A percentile compares a stretch with the other conserved stretches of the same genome.
Evolutionary conservation across 2,113 vertebrate genomes (phyloP).

Genomic region (Nematolebias whitei): DNA sequence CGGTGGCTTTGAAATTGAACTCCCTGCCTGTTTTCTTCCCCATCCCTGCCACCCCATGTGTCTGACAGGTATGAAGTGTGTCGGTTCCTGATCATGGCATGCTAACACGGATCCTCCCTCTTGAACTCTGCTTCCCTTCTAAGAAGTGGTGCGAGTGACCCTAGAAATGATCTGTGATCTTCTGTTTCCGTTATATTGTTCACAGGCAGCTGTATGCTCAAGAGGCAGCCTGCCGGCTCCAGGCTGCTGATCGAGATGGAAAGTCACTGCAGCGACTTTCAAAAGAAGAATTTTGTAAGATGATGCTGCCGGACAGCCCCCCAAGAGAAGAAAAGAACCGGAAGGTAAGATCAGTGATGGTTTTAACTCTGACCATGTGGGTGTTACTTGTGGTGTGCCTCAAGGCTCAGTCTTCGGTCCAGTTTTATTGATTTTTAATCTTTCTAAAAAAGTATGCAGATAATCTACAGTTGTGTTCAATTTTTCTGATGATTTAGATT

Average conservation of each 20-base stretch:
- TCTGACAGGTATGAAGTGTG: conserved; percentile 38
- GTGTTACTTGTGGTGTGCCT: too few relatives aligned
- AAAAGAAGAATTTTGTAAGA: conserved; percentile 91
- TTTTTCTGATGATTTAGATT: too few relatives aligned
- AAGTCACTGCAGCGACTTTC: conserved; percentile 85
- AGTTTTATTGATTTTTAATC: too few relatives aligned
- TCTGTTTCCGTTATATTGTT: conserved; percentile 60
- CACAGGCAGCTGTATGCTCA: conserved; percentile 84
- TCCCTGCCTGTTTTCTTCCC: conserved; percentile 16
- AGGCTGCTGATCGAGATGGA: conserved; percentile 74
- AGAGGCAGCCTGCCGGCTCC: conserved; percentile 80
- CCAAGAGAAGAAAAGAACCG: conserved; percentile 84
- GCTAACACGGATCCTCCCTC: conserved; percentile 24
- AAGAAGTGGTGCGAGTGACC: conserved; percentile 8
- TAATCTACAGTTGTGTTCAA: too few relatives aligned
- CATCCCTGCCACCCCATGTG: conserved; percentile 26
- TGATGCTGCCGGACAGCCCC: conserved; percentile 88
- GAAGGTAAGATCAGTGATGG: conserved; percentile 82
- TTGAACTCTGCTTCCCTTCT: conserved; percentile 28
- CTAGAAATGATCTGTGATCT: conserved; percentile 46
- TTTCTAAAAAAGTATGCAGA: too few relatives aligned
- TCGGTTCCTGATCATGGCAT: conserved; percentile 48
- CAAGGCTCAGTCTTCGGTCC: too few relatives aligned
- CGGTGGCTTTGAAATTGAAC: conserved; percentile 8
- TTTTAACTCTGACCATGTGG: too few relatives aligned